These are phyloP conservation scores for Graphium colonna DNA, from an alignment of 2,888 invertebrate genomes.

Conservation along the genomic window DNA sequence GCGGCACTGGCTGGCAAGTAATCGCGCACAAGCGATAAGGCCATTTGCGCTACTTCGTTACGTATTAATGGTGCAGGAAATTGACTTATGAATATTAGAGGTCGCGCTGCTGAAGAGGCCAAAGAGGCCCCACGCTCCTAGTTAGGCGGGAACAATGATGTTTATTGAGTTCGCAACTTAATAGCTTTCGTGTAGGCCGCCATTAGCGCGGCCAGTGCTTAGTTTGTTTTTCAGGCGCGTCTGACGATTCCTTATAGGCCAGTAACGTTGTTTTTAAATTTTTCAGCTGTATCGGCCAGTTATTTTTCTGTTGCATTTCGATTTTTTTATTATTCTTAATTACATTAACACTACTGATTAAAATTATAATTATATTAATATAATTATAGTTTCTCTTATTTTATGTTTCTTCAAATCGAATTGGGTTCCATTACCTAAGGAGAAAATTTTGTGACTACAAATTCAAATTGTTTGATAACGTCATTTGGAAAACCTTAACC, in stretches of 20 bases:
- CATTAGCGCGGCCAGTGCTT: constrained; percentile 54
- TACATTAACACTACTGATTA: background rate
- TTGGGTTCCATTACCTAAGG: too few species aligned
- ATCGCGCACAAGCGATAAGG: constrained; percentile 80
- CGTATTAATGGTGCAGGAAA: constrained; percentile 80
- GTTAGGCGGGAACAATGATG: constrained; percentile 76
- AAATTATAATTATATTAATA: too few species aligned
- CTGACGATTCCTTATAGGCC: background rate
- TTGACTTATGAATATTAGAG: constrained; percentile 81
- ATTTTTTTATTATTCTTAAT: too few species aligned
- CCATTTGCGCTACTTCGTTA: constrained; percentile 80
- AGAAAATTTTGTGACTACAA: too few species aligned
- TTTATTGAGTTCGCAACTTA: constrained; percentile 73
- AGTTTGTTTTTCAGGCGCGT: constrained; percentile 26
- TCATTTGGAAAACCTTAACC: too few species aligned
- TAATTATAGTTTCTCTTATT: too few species aligned
- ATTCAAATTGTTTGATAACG: too few species aligned
- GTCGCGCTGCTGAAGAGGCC: constrained; percentile 66
- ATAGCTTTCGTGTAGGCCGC: constrained; percentile 64
- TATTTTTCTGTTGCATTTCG: background rate
- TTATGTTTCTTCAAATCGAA: too few species aligned
- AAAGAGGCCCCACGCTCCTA: constrained; percentile 74
- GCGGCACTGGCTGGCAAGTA: constrained; percentile 76
- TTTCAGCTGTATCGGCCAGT: too few species aligned
- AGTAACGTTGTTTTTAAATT: too few species aligned